Conservation (phyloP, 2,888 invertebrate genomes). For the Druceiella hillmani region DNA sequence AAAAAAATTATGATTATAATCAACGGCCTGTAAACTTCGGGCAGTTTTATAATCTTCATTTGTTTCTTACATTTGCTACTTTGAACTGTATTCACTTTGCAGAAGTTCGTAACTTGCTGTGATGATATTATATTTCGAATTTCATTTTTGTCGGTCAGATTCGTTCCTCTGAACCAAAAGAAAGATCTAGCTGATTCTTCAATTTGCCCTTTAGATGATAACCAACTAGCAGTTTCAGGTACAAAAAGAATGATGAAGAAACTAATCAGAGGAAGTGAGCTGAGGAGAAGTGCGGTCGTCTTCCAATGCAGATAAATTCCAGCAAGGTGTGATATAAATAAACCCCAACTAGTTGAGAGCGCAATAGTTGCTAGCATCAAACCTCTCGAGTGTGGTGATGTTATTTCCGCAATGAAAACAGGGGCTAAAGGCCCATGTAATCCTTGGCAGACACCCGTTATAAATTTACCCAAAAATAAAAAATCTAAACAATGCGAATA, state of each 20-base stretch:
- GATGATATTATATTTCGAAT: constrained; percentile 47
- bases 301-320: constrained; percentile 61
- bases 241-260: constrained; percentile 50
- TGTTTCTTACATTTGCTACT: constrained; percentile 33
- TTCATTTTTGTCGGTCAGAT: constrained; percentile 42
- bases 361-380: constrained; percentile 57
- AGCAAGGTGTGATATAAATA: constrained; percentile 58
- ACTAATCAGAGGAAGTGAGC: constrained; percentile 47
- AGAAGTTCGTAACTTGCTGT: constrained; percentile 35
- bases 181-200: constrained; percentile 55
- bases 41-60: constrained; percentile 41
- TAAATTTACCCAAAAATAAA: constrained; percentile 50
- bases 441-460: constrained; percentile 54
- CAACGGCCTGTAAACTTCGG: constrained; percentile 57
- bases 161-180: constrained; percentile 55
- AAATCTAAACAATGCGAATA: constrained; percentile 42
- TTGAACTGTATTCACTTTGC: constrained; percentile 27
- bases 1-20: constrained; percentile 59
- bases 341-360: constrained; percentile 57
- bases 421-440: constrained; percentile 52
- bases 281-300: constrained; percentile 50
- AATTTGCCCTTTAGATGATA: constrained; percentile 53
- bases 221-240: constrained; percentile 68
- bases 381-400: constrained; percentile 57
- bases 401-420: constrained; percentile 57